Evolutionary conservation across 2,888 invertebrate genomes (phyloP), one percentile per base, ranked within the genome.

Genomic region (Sesamia inferens): DNA sequence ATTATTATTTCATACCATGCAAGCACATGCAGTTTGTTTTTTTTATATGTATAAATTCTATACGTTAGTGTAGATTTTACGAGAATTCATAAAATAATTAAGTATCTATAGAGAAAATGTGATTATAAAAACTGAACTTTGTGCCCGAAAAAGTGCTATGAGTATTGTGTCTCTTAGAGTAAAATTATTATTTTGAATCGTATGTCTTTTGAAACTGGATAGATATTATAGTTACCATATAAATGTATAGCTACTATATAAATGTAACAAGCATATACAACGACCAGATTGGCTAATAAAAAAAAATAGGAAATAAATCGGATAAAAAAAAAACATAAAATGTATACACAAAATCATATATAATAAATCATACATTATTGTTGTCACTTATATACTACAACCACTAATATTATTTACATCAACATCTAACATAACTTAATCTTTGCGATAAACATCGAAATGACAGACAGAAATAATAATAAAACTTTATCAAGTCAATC

Each of bases 331-430:
- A 86, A 86, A 88, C 84, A 88, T 88, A 86, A 87, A 78, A 84
- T 83, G 70, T 85, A 85, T 88, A 88, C 88, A 90, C 85, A 88
- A 83, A 85, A 87, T 87, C 84, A 87, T 89, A 87, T 82, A 84
- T 86, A 85, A 82, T 78, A 81, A 82, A 72, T 85, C 86, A 89
- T 89, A 88, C 89, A 90, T 85, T 86, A 84, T 83, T 76, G 83
- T 86, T 85, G 88, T 88, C 86, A 82, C 84, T 83, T 88, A 87
- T 47, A 72, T 39, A 61, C 84, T 83, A 82, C 63, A 74, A 75
- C 74, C 78, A 68, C 83, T 85, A 84, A 64, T 54, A 85, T 86
- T 85, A 85, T 86, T 87, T 88, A 87, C 85, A 86, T 66, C 78
- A 78, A 85, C 80, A 77, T 81, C 73, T 80, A 85, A 84, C 74